Base-by-base conservation (phyloP, 1,140 invertebrate genomes). In the Drosophila lacteicornis region DNA sequence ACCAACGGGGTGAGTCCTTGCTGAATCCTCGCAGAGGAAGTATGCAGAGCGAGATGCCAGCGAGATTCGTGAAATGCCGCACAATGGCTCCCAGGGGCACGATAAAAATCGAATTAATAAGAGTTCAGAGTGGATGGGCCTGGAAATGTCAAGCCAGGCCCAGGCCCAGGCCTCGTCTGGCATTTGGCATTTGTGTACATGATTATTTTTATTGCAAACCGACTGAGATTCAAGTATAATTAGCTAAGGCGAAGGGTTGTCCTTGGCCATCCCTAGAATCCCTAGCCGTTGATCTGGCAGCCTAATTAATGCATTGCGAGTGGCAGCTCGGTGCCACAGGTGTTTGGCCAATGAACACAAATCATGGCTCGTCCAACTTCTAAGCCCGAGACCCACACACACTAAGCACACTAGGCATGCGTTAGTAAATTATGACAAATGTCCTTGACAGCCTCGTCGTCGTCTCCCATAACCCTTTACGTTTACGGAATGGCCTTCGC, bases 81-180 rank as follows among this genome's bases (percentile, higher is more conserved):
- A 91, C 85, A 91, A 91, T 91, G 88, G 79, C 79, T 85, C 88
- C 90, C 88, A 85, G 71, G 90, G 90, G 88, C 60, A 77, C 88
- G 90, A 91, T 91, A 91, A 91, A 91, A 91, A 91, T 91, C 88
- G 88, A 91, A 91, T 91, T 91, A 91, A 91, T 91, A 91, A 90
- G 90, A 86, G 90, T 91, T 88, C 85, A 84, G 53, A 70, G 81
- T 79, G 81, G 84, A 84, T 81, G 84, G 77, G 68, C 67, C 61
- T 53, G 63, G 53, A 75, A 87, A 87, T 88, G 83, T 87, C 83
- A 83, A 66, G 53, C 70, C 49, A 33, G 57, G 30, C 9, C 19
- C 15, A 57, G 12, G 43, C 45, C 25, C 15, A 57, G 12, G 43
- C 45, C 25, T 22, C 42, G 47, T 6, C 33, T 56, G 36, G 13